A percentile compares a stretch with the other conserved stretches of the same genome.
phyloP scores from a whole-genome alignment of 2,113 vertebrate genomes.

The Alosa alosa region DNA sequence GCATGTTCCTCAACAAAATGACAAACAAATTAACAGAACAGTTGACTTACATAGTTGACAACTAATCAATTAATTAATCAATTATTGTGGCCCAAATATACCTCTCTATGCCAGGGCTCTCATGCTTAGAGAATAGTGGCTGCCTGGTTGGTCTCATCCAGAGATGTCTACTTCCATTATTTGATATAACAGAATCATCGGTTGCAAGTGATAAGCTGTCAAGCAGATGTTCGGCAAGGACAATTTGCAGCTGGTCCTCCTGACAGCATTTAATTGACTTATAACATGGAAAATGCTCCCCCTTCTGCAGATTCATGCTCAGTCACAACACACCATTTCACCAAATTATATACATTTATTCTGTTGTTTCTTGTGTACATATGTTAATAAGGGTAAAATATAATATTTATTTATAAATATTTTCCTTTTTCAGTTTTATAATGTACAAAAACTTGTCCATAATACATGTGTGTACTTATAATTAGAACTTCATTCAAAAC shows the following conservation, averaged over 20 bases:
- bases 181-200: background rate
- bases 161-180: background rate
- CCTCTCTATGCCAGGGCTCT: too few relatives aligned
- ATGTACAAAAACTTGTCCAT: background rate
- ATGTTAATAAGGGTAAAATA: conserved; percentile 47
- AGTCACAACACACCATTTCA: background rate
- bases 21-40: too few relatives aligned
- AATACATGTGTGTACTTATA: background rate
- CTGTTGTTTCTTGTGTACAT: conserved; percentile 10
- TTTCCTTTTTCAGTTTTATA: background rate
- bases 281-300: background rate
- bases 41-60: too few relatives aligned
- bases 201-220: background rate
- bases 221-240: background rate
- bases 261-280: background rate
- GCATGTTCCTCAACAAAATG: too few relatives aligned
- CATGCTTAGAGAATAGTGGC: too few relatives aligned
- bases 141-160: too few relatives aligned
- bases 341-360: conserved; percentile 13
- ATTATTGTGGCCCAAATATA: too few relatives aligned
- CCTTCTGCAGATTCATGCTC: background rate
- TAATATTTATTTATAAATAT: conserved; percentile 12
- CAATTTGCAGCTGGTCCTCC: background rate
- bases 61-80: too few relatives aligned
- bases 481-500: background rate